Evolutionary conservation across 2,113 vertebrate species (phyloP).

Genomic region (Mustelus asterias): DNA sequence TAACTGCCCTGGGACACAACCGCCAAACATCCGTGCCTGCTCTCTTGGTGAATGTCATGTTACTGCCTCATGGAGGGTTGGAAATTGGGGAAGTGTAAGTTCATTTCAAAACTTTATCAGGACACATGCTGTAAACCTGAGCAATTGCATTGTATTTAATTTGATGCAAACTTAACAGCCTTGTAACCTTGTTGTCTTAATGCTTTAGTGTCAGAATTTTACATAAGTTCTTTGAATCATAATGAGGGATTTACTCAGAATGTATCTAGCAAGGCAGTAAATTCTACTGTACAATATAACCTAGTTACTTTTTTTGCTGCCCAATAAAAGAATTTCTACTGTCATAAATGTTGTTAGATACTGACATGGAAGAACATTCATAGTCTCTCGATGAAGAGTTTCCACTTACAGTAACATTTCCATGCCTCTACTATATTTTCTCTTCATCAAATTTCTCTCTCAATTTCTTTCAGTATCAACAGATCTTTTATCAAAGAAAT

Average conservation of each 20-base stretch:
- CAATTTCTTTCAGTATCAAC: background rate
- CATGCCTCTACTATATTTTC: background rate
- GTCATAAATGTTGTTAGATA: background rate
- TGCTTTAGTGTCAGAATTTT: background rate
- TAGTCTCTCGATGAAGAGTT: background rate
- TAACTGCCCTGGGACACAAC: slow-evolving; percentile 79
- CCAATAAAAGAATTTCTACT: background rate
- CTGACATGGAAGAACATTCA: background rate
- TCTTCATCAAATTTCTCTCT: background rate
- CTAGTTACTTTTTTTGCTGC: background rate
- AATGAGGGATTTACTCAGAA: background rate
- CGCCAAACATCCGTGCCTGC: slow-evolving; percentile 76
- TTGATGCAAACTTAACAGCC: background rate
- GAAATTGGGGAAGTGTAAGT: slow-evolving; percentile 87
- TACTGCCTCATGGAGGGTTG: slow-evolving; percentile 72
- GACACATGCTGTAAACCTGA: slow-evolving; percentile 22
- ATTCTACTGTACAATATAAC: background rate
- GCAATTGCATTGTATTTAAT: background rate
- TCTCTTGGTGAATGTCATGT: slow-evolving; percentile 65
- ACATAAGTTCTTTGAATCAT: background rate
- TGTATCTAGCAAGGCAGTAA: background rate
- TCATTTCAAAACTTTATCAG: slow-evolving; percentile 31
- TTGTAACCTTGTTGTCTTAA: background rate
- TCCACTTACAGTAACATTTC: background rate
- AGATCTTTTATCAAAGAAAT: background rate